Conservation (phyloP, 2,888 invertebrate genomes). For the Deilephila porcellus region DNA sequence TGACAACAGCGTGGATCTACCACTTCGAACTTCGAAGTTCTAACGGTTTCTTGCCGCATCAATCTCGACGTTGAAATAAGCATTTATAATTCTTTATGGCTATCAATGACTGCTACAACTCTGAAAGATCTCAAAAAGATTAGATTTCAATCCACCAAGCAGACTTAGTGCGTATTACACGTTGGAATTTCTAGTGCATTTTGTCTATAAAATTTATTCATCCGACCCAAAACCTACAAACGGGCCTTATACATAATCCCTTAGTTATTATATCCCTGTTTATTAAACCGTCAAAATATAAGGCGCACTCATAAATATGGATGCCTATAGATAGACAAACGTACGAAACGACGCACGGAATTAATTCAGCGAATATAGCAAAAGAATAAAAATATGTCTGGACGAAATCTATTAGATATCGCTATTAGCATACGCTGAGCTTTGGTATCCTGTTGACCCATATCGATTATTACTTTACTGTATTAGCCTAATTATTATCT, state of each 20-base stretch:
- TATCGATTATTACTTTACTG: neutral
- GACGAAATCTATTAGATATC: neutral
- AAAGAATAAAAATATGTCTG: conserved; percentile 1
- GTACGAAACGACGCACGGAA: conserved; percentile 33
- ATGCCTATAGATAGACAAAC: conserved; percentile 38
- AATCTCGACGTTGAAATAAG: too few species aligned
- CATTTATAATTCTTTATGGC: too few species aligned
- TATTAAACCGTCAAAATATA: conserved; percentile 26
- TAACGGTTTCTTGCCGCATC: too few species aligned
- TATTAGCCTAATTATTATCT: neutral
- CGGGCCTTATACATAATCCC: neutral
- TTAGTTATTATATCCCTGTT: neutral
- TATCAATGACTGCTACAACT: too few species aligned
- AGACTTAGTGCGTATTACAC: too few species aligned
- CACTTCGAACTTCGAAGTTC: too few species aligned
- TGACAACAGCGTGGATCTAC: too few species aligned
- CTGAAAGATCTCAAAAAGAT: too few species aligned
- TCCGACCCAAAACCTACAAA: neutral
- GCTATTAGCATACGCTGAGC: conserved; percentile 10
- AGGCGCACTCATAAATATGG: conserved; percentile 40
- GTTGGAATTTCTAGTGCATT: too few species aligned
- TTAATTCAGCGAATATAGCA: conserved; percentile 35
- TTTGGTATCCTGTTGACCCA: neutral
- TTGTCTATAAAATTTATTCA: neutral
- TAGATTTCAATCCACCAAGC: too few species aligned